Conservation (phyloP, 2,888 invertebrate genomes). For the Noctua pronuba region DNA sequence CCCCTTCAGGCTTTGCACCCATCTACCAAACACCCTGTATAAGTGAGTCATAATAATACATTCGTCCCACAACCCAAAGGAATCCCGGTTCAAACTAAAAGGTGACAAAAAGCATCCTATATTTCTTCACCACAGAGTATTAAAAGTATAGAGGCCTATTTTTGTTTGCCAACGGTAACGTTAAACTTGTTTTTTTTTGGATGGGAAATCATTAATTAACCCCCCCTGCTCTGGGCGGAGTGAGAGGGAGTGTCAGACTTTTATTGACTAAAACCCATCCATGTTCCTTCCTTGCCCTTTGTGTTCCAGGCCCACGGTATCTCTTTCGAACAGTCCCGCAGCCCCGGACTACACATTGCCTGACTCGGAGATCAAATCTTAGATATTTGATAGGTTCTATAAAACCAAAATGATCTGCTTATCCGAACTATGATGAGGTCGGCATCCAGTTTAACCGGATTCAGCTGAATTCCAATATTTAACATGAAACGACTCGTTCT, state of each 20-base stretch:
- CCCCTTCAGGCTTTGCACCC: too few relatives aligned
- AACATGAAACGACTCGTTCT: background rate
- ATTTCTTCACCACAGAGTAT: slow-evolving; percentile 23
- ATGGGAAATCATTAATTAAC: too few relatives aligned
- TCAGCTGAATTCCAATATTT: background rate
- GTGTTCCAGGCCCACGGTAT: too few relatives aligned
- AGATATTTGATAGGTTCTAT: background rate
- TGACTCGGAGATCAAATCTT: background rate
- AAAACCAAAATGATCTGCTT: background rate
- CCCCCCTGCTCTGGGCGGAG: too few relatives aligned
- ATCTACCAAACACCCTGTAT: too few relatives aligned
- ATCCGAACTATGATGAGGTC: background rate
- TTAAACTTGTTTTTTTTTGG: too few relatives aligned
- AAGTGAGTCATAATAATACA: slow-evolving; percentile 5
- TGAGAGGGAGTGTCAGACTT: too few relatives aligned
- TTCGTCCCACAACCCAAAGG: slow-evolving; percentile 10
- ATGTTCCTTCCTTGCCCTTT: too few relatives aligned
- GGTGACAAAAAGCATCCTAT: slow-evolving; percentile 45
- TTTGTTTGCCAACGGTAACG: background rate
- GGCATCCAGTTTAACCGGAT: background rate
- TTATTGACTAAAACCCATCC: too few relatives aligned
- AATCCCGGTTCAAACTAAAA: slow-evolving; percentile 33
- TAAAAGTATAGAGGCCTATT: background rate
- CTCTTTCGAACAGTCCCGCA: too few relatives aligned
- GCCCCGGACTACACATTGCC: too few relatives aligned